These are phyloP conservation scores for Melanitta fusca DNA, from an alignment of 2,797 vertebrate genomes.

Conservation along the genomic window DNA sequence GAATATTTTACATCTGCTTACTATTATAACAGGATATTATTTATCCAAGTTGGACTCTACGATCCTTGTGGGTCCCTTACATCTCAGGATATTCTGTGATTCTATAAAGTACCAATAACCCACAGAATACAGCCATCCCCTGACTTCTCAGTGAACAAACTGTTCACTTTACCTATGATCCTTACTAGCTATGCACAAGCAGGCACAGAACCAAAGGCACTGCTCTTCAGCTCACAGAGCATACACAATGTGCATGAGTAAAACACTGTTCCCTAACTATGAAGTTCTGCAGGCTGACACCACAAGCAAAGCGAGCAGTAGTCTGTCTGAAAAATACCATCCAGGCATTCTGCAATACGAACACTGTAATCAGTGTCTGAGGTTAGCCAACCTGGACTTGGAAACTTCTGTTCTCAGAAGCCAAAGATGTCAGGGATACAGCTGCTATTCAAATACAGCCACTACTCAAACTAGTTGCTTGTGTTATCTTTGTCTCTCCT, in stretches of 20 bases:
- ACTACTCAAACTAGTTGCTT: background rate
- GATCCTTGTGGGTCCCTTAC: background rate
- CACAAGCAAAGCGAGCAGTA: background rate
- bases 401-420: background rate
- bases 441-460: background rate
- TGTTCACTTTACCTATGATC: background rate
- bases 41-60: background rate
- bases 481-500: background rate
- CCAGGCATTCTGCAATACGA: background rate
- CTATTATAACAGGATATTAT: background rate
- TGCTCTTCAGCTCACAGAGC: background rate
- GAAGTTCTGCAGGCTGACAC: background rate
- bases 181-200: background rate
- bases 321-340: background rate
- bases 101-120: fast-evolving
- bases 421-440: background rate
- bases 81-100: background rate
- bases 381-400: background rate
- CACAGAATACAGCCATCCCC: too few relatives aligned
- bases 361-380: background rate
- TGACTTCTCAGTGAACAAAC: background rate
- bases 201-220: background rate
- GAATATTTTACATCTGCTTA: background rate
- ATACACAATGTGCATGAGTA: too few relatives aligned
- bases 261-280: background rate